These are phyloP conservation scores for Hirtodrosophila duncani DNA, from an alignment of 2,888 invertebrate species.

Conservation along the genomic window DNA sequence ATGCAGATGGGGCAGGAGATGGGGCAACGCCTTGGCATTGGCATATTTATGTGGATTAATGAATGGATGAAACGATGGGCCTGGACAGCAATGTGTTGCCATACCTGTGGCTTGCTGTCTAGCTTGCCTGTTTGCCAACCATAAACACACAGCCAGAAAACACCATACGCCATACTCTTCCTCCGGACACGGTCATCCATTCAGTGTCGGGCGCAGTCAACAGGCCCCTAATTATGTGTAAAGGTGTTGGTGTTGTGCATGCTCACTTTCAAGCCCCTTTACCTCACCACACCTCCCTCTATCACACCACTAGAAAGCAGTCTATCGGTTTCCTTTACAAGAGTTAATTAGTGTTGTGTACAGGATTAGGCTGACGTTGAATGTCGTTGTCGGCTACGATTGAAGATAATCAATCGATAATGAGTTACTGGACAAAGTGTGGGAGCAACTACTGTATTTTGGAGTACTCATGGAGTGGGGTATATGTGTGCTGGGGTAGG, in stretches of 20 bases:
- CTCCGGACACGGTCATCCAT: too few species aligned
- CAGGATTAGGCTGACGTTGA: slow-evolving; percentile 32
- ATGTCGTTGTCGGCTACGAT: too few species aligned
- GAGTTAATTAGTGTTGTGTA: slow-evolving; percentile 47
- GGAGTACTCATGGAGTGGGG: too few species aligned
- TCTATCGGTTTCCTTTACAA: slow-evolving; percentile 24
- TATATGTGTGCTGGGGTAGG: too few species aligned
- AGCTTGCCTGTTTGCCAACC: slow-evolving; percentile 42
- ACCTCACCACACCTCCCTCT: slow-evolving; percentile 1
- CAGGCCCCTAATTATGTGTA: slow-evolving; percentile 69
- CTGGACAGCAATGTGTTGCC: slow-evolving; percentile 32
- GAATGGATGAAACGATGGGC: slow-evolving; percentile 51
- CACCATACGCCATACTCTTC: too few species aligned
- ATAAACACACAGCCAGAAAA: too few species aligned
- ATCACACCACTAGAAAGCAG: neutral
- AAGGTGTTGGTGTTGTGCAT: slow-evolving; percentile 54
- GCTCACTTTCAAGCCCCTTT: slow-evolving; percentile 1
- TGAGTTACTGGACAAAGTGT: slow-evolving; percentile 17
- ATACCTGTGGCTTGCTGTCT: slow-evolving; percentile 25
- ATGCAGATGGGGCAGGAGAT: too few species aligned
- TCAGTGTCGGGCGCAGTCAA: slow-evolving; percentile 58
- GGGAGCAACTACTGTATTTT: neutral
- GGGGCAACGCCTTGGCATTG: slow-evolving; percentile 30
- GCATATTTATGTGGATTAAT: slow-evolving; percentile 54
- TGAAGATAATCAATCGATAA: slow-evolving; percentile 25